These are phyloP conservation scores for Zenarchopterus dispar DNA, from an alignment of 2,797 vertebrate species.

Conservation along the genomic window DNA sequence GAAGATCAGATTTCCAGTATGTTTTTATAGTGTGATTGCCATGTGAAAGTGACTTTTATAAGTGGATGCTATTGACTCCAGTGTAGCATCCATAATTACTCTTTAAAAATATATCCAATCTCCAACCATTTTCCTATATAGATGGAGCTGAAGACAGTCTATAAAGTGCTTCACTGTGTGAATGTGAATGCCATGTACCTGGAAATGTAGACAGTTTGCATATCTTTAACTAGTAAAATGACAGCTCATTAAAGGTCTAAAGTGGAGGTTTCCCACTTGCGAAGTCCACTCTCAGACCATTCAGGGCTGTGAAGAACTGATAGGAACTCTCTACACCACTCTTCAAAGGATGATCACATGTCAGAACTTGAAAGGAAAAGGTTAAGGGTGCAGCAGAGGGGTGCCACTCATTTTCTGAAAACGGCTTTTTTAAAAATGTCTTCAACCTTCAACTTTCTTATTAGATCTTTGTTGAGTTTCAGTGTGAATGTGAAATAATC, in stretches of 20 bases:
- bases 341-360: conserved; percentile 63
- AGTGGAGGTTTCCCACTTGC: conserved; percentile 59
- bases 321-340: conserved; percentile 53
- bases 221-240: conserved; percentile 59
- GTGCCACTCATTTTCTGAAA: conserved; percentile 40
- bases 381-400: conserved; percentile 37
- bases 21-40: no score
- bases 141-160: conserved; percentile 24
- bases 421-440: conserved; percentile 49
- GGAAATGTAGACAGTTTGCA: conserved; percentile 57
- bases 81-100: no score
- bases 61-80: no score
- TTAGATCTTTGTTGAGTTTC: conserved; percentile 16
- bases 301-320: conserved; percentile 54
- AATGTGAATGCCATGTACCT: conserved; percentile 45
- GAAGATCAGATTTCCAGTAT: no score
- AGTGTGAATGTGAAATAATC: not conserved
- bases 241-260: conserved; percentile 77
- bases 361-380: conserved; percentile 59
- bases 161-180: conserved; percentile 5
- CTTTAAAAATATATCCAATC: no score
- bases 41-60: no score
- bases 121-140: conserved; percentile 9
- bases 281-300: conserved; percentile 55
- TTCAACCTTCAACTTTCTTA: conserved; percentile 10